These are phyloP conservation scores for Loris lydekkerianus DNA, from an alignment of 2,797 vertebrate genomes.

Conservation along the genomic window DNA sequence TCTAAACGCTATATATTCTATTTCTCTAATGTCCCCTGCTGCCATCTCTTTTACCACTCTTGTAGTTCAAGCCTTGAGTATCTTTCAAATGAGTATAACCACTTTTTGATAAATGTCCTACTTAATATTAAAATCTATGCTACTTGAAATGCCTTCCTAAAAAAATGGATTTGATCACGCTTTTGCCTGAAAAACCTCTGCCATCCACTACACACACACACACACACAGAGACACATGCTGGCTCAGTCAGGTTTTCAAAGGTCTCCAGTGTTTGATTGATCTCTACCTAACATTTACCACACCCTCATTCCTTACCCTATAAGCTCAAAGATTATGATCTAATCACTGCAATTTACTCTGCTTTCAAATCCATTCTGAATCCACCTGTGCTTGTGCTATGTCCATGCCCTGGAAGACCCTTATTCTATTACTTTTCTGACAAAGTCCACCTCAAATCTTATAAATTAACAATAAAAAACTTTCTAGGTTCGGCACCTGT, in stretches of 20 bases:
- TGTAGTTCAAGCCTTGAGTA: background rate
- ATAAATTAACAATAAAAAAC: background rate
- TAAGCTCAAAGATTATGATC: background rate
- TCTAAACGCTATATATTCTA: conserved; percentile 8
- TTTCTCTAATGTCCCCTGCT: conserved; percentile 14
- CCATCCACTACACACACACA: background rate
- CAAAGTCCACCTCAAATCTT: conserved; percentile 50
- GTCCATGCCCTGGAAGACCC: background rate
- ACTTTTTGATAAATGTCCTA: background rate
- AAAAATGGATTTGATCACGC: background rate
- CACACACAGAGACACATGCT: background rate
- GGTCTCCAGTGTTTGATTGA: background rate
- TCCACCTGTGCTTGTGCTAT: background rate
- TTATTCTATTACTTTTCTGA: background rate
- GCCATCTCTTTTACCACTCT: conserved; percentile 20
- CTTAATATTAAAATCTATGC: background rate
- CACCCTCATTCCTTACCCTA: background rate
- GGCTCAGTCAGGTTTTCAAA: conserved; percentile 47
- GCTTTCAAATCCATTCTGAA: conserved; percentile 43
- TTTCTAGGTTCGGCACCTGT: background rate
- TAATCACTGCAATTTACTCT: background rate
- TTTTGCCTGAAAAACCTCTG: conserved; percentile 7
- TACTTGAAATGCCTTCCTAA: conserved; percentile 36
- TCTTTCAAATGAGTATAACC: conserved; percentile 44
- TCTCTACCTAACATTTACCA: background rate